Evolutionary conservation across 2,113 vertebrate species (phyloP).

Genomic region (Microtus pennsylvanicus): DNA sequence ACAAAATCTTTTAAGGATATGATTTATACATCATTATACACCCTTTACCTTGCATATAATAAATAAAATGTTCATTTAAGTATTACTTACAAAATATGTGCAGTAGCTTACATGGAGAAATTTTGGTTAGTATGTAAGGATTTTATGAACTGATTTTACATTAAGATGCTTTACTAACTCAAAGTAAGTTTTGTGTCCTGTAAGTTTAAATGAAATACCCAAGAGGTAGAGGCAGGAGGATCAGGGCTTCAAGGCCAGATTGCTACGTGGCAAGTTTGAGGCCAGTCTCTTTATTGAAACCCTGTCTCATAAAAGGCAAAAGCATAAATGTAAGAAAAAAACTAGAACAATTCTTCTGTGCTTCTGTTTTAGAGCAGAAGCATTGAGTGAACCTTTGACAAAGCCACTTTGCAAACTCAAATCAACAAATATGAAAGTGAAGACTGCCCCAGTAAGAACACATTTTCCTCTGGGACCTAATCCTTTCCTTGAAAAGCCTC

Average conservation of each 20-base stretch:
- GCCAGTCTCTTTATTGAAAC: background rate
- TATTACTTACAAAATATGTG: constrained; percentile 11
- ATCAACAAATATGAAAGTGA: constrained; percentile 84
- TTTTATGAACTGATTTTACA: constrained; percentile 35
- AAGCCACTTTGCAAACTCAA: constrained; percentile 90
- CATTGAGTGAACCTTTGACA: constrained; percentile 93
- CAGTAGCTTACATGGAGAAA: constrained; percentile 21
- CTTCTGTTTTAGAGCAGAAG: constrained; percentile 92
- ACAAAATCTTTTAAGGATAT: background rate
- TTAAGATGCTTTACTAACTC: background rate
- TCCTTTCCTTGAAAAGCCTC: constrained; percentile 94
- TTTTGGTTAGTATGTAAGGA: background rate
- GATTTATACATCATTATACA: constrained; percentile 11
- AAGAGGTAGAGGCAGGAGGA: background rate
- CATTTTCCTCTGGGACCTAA: constrained; percentile 95
- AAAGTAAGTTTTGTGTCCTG: constrained; percentile 56
- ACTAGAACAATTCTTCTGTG: constrained; percentile 3
- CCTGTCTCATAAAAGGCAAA: background rate
- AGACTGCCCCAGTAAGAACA: constrained; percentile 86
- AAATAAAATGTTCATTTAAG: constrained; percentile 8
- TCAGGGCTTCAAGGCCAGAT: background rate
- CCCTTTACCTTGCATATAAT: background rate
- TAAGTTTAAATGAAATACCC: background rate
- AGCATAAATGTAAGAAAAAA: constrained; percentile 14
- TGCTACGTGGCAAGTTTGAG: background rate